Evolutionary conservation across 2,797 vertebrate species (phyloP).

Genomic region (Crax fasciolata): DNA sequence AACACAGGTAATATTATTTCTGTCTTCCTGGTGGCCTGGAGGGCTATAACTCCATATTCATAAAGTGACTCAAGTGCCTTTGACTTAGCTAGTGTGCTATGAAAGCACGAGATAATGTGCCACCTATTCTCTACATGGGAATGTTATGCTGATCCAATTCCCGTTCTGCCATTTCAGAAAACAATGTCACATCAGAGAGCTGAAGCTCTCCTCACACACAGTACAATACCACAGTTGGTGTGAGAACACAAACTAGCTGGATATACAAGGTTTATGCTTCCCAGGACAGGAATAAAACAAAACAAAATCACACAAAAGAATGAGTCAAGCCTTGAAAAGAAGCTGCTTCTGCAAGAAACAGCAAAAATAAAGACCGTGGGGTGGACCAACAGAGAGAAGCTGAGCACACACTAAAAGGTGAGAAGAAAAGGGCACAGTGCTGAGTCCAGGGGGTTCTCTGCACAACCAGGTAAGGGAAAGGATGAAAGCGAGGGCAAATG

Average conservation of each 20-base stretch:
- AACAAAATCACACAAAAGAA: not conserved
- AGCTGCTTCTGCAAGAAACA: conserved; percentile 17
- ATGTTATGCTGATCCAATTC: conserved; percentile 49
- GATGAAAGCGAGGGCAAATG: not conserved
- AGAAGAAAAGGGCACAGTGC: not conserved
- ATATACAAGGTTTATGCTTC: conserved; percentile 59
- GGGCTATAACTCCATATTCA: conserved; percentile 62
- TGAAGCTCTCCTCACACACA: conserved; percentile 53
- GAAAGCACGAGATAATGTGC: conserved; percentile 53
- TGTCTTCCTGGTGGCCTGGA: conserved; percentile 5
- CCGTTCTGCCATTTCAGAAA: conserved; percentile 44
- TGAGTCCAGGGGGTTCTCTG: not conserved
- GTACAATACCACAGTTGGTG: conserved; percentile 1
- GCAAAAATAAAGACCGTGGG: not conserved
- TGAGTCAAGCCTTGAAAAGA: conserved; percentile 26
- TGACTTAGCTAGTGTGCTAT: conserved; percentile 23
- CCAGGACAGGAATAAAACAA: conserved; percentile 7
- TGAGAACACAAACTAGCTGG: conserved; percentile 46
- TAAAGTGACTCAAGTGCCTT: not conserved
- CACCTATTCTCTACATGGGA: conserved; percentile 61
- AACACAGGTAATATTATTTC: not conserved
- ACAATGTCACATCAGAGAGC: conserved; percentile 28
- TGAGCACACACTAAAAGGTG: not conserved
- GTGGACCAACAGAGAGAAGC: not conserved
- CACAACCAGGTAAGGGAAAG: not conserved